Evolutionary conservation across 2,797 vertebrate genomes (phyloP).

Genomic region (Astyanax mexicanus): DNA sequence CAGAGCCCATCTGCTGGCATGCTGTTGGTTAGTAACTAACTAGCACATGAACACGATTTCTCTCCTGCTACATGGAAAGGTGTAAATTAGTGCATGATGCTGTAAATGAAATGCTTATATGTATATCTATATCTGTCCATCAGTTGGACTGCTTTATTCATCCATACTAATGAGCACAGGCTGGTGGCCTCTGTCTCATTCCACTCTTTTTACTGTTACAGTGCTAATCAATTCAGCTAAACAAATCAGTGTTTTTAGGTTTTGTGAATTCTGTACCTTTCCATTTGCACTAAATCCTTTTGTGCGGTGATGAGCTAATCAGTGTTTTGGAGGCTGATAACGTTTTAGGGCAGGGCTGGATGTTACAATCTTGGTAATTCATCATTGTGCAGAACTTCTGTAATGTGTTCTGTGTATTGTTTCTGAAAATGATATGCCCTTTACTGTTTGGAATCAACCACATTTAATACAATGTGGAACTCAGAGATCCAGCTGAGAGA

Average conservation of each 20-base stretch:
- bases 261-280: background rate
- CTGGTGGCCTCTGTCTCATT: background rate
- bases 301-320: no score
- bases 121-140: slow-evolving; percentile 33
- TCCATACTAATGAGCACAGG: background rate
- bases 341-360: no score
- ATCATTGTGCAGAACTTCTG: no score
- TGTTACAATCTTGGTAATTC: no score
- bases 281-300: background rate
- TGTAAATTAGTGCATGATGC: slow-evolving; percentile 50
- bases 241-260: background rate
- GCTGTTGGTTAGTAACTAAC: slow-evolving; percentile 58
- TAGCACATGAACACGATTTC: slow-evolving; percentile 53
- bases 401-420: no score
- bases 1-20: slow-evolving; percentile 63
- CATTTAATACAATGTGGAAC: no score
- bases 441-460: no score
- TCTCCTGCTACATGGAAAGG: slow-evolving; percentile 51
- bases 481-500: no score
- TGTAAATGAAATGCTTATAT: slow-evolving; percentile 48
- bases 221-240: background rate
- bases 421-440: no score
- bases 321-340: no score
- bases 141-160: slow-evolving; percentile 30
- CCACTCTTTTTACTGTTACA: background rate